Evolutionary conservation across 2,113 vertebrate species (phyloP), one percentile per base, ranked within the genome.

Genomic region (Nothoprocta perdicaria): DNA sequence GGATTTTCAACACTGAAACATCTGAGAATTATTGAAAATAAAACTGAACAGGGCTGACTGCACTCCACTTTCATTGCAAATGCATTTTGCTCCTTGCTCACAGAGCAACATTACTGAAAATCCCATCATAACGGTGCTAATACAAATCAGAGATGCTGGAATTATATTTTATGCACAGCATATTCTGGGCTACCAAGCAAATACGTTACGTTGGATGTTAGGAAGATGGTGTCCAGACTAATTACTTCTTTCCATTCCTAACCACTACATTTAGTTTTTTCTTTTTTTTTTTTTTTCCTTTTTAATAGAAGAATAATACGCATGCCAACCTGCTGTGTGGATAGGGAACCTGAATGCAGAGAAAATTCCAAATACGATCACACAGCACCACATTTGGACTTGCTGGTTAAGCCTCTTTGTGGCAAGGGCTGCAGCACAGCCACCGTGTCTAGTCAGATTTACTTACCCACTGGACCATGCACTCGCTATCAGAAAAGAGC

Each of bases 251-350:
- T 86, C 86, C 31, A 69, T 27, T 23, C 38, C 50, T 48, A 71
- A 62, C n/a, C 24, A 67, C 63, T 81, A 60, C 62, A 62, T 81
- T 86, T 58, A 67, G 48, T 22, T 68, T 78, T 46, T 46, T 21
- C 41, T 43, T 43, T 43, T 45, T 94, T 90, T 78, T 76, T 41
- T 88, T 45, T 94, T 91, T 79, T 76, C 41, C 93, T 89, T 79
- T 76, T 43, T 90, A 55, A 55, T 41, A 46, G 0, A 4, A 92
- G 62, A 87, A 41, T 0, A 10, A 31, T 23, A 43, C 26, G 43
- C 43, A 45, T 8, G 40, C 45, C 62, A 93, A 18, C 2, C 33
- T 35, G 48, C 26, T 52, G 19, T 29, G 66, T 2, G 48, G 21
- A 58, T 41, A 41, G 58, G 69, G 62, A 94, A 46, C 9, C 22